Base-by-base conservation (phyloP, 1,140 invertebrate species). In the Euschistus heros region DNA sequence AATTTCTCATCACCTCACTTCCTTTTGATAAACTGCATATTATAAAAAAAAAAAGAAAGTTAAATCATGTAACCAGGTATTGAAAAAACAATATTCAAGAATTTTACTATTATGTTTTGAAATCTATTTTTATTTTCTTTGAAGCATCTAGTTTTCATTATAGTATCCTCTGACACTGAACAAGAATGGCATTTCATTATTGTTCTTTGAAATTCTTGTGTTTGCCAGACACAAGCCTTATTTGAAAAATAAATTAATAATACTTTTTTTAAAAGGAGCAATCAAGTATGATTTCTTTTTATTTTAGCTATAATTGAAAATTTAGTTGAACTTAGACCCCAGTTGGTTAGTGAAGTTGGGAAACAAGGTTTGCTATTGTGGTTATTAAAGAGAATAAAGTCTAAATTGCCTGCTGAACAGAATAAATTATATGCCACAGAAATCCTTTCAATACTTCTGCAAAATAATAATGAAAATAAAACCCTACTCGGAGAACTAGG, bases 381-480 rank as follows among this genome's bases (percentile, higher is more conserved):
- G 94, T 76, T 99, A 24, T 75, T 99, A 0, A 92, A 94, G 77
- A 81, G 95, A 72, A 79, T 95, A 42, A 88, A 91, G 80, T 82
- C 84, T 14, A 89, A 88, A 79, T 80, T 89, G 37, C 89, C 91
- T 52, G 98, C 98, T 80, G 93, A 98, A 81, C 85, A 82, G 0
- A 99, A 98, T 73, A 98, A 98, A 79, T 78, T 98, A 27, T 99
- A 98, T 78, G 86, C 87, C 15, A 95, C 89, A 76, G 97, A 99
- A 83, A 89, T 99, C 60, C 76, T 99, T 17, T 94, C 95, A 26
- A 98, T 98, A 75, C 76, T 99, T 13, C 77, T 99, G 26, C 97
- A 99, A 80, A 87, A 89, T 66, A 88, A 87, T 69, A 84, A 86
- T 69, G 89, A 90, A 70, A 93, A 92, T 73, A 81, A 89, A 68